phyloP scores from a whole-genome alignment of 2,888 invertebrate genomes.

The Pammene aurita region DNA sequence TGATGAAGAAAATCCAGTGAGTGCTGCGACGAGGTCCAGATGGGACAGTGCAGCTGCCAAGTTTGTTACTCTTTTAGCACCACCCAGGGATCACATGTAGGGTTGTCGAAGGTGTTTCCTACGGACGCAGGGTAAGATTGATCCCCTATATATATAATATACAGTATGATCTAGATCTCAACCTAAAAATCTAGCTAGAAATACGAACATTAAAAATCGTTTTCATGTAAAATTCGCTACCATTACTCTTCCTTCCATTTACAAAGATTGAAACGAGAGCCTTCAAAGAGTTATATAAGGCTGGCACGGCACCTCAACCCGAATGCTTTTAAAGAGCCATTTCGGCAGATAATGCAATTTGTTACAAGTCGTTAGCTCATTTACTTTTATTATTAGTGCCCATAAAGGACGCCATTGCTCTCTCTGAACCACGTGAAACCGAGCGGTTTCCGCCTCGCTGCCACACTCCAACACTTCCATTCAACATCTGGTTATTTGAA shows the following conservation, averaged over 20 bases:
- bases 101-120: too few species aligned
- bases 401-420: slow-evolving; percentile 60
- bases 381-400: slow-evolving; percentile 72
- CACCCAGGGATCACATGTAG: too few species aligned
- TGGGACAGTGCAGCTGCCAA: too few species aligned
- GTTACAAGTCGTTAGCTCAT: slow-evolving; percentile 71
- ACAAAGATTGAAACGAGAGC: slow-evolving; percentile 29
- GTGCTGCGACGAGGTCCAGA: too few species aligned
- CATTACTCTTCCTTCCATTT: slow-evolving; percentile 9
- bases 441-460: slow-evolving; percentile 51
- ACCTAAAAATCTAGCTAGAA: too few species aligned
- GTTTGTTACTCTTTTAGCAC: too few species aligned
- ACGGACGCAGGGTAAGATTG: too few species aligned
- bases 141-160: too few species aligned
- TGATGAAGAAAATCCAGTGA: too few species aligned
- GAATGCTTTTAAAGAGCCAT: slow-evolving; percentile 65
- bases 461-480: slow-evolving; percentile 51
- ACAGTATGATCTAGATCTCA: too few species aligned
- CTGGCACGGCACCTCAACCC: slow-evolving; percentile 48
- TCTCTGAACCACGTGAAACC: slow-evolving; percentile 56
- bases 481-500: slow-evolving; percentile 67
- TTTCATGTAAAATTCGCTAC: background rate
- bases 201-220: too few species aligned
- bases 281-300: slow-evolving; percentile 34
- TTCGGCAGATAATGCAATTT: slow-evolving; percentile 73